Evolutionary conservation across 2,888 invertebrate species (phyloP), one percentile per base, ranked within the genome.

Genomic region (Lycia hirtaria): DNA sequence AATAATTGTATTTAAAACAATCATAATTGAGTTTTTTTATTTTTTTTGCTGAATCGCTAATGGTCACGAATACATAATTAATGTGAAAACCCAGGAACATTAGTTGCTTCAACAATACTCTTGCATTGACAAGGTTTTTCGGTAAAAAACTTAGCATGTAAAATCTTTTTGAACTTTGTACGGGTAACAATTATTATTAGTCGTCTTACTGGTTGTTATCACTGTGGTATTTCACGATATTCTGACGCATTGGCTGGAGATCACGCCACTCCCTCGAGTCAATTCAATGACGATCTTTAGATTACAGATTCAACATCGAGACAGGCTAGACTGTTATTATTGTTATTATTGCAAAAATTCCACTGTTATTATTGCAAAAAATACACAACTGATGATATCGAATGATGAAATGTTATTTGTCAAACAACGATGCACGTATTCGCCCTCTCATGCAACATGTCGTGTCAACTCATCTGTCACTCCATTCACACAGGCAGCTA

Each of bases 211-310:
- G 32, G n/a, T 10, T 32, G 22, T 5, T 10, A 19, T 30, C 24
- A 24, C n/a, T 6, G 12, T 38, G 1, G 12, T 15, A 17, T 32
- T 14, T 17, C 5, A 24, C 32, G 54, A 57, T 62, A 68, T 67
- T 69, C 30, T 60, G 70, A 71, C 74, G 62, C 66, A 69, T 67
- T 62, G 70, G 59, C 63, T 55, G 37, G 24, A 53, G 73, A 74
- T 78, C 79, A 76, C 76, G 76, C 78, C 76, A 78, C 75, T 67
- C 65, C 63, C 57, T 60, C 65, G 51, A 48, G 51, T 60, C 53
- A 55, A 10, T 26, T 17, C n/a, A n/a, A n/a, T n/a, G n/a, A n/a
- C n/a, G n/a, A n/a, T n/a, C n/a, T n/a, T n/a, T n/a, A n/a, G n/a
- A n/a, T n/a, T n/a, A n/a, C n/a, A n/a, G n/a, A n/a, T n/a, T n/a